phyloP scores from a whole-genome alignment of 2,888 invertebrate species.

The Watsonalla cultraria region DNA sequence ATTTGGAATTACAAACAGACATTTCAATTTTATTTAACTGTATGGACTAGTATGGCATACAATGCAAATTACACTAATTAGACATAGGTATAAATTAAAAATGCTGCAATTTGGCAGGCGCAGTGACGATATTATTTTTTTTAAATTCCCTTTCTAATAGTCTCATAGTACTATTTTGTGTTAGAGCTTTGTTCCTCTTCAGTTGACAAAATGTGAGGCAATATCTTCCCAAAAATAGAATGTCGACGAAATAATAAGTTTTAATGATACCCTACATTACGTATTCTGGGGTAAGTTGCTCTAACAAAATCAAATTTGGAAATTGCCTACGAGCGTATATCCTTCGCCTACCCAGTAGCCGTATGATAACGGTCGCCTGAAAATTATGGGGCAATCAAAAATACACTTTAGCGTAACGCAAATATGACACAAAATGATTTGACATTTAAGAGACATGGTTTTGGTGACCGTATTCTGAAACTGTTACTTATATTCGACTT shows the following conservation, averaged over 20 bases:
- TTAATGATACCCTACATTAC: slow-evolving; percentile 35
- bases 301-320: slow-evolving; percentile 51
- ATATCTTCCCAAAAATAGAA: neutral
- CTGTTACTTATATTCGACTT: slow-evolving; percentile 23
- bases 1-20: too few relatives aligned
- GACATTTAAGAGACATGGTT: slow-evolving; percentile 7
- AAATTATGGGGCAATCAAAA: slow-evolving; percentile 24
- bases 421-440: slow-evolving; percentile 27
- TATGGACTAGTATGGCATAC: too few relatives aligned
- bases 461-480: slow-evolving; percentile 27
- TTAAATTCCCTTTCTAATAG: too few relatives aligned
- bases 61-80: too few relatives aligned
- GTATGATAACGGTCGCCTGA: slow-evolving; percentile 20
- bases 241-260: slow-evolving; percentile 24
- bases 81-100: too few relatives aligned
- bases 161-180: too few relatives aligned
- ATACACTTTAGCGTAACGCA: slow-evolving; percentile 24
- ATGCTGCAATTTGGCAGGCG: too few relatives aligned
- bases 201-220: too few relatives aligned
- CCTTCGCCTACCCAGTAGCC: slow-evolving; percentile 6
- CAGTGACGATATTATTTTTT: too few relatives aligned
- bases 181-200: too few relatives aligned
- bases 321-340: slow-evolving; percentile 49
- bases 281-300: slow-evolving; percentile 23
- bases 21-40: too few relatives aligned